phyloP scores from a whole-genome alignment of 2,113 vertebrate genomes.

The Scomber scombrus region DNA sequence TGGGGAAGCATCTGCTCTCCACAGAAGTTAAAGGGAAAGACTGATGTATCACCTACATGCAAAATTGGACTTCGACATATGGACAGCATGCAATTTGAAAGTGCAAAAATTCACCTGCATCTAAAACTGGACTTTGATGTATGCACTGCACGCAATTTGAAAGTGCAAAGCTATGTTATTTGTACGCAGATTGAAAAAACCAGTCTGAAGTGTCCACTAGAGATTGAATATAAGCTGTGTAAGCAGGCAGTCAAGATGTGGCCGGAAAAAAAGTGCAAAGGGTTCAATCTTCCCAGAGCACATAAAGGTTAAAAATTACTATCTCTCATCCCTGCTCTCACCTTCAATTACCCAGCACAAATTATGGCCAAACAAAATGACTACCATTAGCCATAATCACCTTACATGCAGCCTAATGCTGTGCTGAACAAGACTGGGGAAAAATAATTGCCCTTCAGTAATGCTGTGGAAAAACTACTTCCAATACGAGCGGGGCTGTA shows the following conservation, averaged over 20 bases:
- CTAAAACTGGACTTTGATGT: too few species aligned
- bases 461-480: slow-evolving; percentile 31
- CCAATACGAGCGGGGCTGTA: slow-evolving; percentile 18
- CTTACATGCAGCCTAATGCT: slow-evolving; percentile 66
- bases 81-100: too few species aligned
- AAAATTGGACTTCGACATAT: too few species aligned
- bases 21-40: too few species aligned
- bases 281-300: slow-evolving; percentile 48
- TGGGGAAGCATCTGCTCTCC: too few species aligned
- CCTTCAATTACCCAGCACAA: slow-evolving; percentile 70
- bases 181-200: too few species aligned
- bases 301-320: slow-evolving; percentile 70
- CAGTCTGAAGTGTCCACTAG: too few species aligned
- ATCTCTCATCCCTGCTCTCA: slow-evolving; percentile 59
- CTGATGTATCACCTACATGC: too few species aligned
- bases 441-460: slow-evolving; percentile 64
- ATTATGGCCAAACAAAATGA: slow-evolving; percentile 77
- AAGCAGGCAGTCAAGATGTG: slow-evolving; percentile 41
- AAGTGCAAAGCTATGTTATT: too few species aligned
- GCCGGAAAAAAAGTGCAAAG: slow-evolving; percentile 24
- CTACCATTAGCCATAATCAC: slow-evolving; percentile 78
- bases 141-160: too few species aligned
- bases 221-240: slow-evolving; percentile 8
- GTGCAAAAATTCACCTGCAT: too few species aligned
- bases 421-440: slow-evolving; percentile 42